Conservation (phyloP, 2,888 invertebrate species). For the Apoderus coryli region DNA sequence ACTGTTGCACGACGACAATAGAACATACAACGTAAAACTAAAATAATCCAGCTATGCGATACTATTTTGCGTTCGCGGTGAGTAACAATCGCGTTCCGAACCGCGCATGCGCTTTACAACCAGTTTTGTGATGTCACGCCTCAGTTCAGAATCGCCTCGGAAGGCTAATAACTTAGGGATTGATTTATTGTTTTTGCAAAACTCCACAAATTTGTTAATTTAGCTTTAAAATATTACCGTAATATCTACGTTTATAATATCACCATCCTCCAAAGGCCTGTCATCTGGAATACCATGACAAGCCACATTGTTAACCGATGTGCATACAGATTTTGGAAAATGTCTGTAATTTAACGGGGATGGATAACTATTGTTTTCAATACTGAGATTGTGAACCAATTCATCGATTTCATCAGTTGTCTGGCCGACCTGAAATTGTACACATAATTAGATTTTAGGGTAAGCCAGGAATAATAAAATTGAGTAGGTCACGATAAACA, state of each 20-base stretch:
- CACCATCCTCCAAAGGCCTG: conserved; percentile 65
- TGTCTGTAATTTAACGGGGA: conserved; percentile 74
- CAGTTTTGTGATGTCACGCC: too few relatives aligned
- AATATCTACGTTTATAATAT: conserved; percentile 82
- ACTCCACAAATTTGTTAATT: not conserved
- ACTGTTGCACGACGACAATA: too few relatives aligned
- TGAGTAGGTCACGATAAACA: too few relatives aligned
- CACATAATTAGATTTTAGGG: too few relatives aligned
- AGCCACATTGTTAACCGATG: conserved; percentile 80
- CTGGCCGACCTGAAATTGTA: conserved; percentile 51
- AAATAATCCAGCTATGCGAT: too few relatives aligned
- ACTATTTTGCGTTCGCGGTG: too few relatives aligned
- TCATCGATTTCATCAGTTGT: conserved; percentile 78
- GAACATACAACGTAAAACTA: too few relatives aligned
- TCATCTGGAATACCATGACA: conserved; percentile 90
- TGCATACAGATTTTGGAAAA: conserved; percentile 83
- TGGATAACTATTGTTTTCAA: conserved; percentile 69
- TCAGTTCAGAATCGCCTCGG: too few relatives aligned
- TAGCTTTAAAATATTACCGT: conserved; percentile 49
- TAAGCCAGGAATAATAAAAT: too few relatives aligned
- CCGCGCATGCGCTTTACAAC: too few relatives aligned
- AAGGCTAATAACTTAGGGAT: too few relatives aligned
- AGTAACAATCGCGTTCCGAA: too few relatives aligned
- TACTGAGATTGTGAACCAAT: conserved; percentile 52
- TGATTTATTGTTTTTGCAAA: not conserved